Evolutionary conservation across 2,113 vertebrate species (phyloP).

Genomic region (Anolis carolinensis): DNA sequence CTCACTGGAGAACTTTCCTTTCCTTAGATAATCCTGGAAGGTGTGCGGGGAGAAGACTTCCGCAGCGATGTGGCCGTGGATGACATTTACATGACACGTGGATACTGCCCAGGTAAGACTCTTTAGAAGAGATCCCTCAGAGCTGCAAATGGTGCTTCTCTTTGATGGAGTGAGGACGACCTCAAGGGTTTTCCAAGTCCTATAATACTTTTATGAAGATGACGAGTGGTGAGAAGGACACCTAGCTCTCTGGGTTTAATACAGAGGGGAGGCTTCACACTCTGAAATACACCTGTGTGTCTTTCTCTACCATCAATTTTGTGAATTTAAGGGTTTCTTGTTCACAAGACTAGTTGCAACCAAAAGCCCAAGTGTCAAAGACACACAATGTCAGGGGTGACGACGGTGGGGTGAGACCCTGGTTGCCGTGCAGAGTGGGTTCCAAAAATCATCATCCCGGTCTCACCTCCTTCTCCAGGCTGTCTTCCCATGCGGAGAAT

Average conservation of each 20-base stretch:
- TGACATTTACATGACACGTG: not conserved
- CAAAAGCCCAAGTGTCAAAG: not conserved
- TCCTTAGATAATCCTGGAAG: constrained; percentile 2
- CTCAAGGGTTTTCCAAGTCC: no score
- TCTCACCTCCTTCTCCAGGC: no score
- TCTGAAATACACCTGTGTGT: not conserved
- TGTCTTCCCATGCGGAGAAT: no score
- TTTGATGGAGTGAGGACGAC: not conserved
- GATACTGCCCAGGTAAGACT: not conserved
- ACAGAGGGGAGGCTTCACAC: not conserved
- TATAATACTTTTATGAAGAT: no score
- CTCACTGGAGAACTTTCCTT: not conserved
- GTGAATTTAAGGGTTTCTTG: not conserved
- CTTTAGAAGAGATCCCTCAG: no score
- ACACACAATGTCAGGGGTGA: no score
- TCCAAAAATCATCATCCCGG: no score
- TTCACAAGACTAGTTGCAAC: not conserved
- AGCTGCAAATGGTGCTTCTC: no score
- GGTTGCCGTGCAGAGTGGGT: no score
- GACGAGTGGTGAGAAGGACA: no score
- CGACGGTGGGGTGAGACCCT: no score
- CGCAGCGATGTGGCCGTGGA: constrained; percentile 21
- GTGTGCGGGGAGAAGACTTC: not conserved
- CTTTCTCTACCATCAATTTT: not conserved
- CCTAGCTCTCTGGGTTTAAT: not conserved